Conservation (phyloP, 2,888 invertebrate genomes). For the Coenonympha glycerion region DNA sequence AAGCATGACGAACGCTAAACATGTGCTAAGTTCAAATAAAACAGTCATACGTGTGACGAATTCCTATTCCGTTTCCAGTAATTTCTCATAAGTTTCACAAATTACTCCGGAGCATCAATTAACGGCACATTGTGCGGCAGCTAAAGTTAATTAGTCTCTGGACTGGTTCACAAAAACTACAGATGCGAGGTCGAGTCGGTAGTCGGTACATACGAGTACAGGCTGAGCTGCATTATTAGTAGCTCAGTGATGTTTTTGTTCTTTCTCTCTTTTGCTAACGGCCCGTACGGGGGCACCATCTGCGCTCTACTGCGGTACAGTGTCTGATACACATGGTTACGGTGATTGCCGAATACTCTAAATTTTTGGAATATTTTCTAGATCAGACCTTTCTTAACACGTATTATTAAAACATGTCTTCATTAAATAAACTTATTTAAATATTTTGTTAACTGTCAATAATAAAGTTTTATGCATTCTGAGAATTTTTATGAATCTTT, state of each 20-base stretch:
- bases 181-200: constrained; percentile 53
- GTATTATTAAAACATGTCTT: too few species aligned
- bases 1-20: constrained; percentile 11
- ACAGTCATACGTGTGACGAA: constrained; percentile 20
- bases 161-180: constrained; percentile 66
- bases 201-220: constrained; percentile 49
- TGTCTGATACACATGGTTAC: constrained; percentile 41
- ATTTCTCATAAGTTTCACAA: constrained; percentile 35
- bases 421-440: too few species aligned
- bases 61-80: constrained; percentile 24
- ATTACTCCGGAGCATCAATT: constrained; percentile 67
- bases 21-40: constrained; percentile 1
- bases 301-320: constrained; percentile 53
- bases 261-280: constrained; percentile 55
- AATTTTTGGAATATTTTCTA: background rate
- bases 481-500: too few species aligned
- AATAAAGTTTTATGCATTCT: too few species aligned
- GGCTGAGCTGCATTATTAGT: constrained; percentile 68
- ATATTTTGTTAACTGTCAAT: too few species aligned
- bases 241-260: constrained; percentile 60
- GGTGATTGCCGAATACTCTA: background rate
- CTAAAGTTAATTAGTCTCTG: constrained; percentile 63
- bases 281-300: constrained; percentile 61
- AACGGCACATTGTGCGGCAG: constrained; percentile 53
- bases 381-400: too few species aligned